Evolutionary conservation across 2,797 vertebrate genomes (phyloP).

Genomic region (Thunnus albacares): DNA sequence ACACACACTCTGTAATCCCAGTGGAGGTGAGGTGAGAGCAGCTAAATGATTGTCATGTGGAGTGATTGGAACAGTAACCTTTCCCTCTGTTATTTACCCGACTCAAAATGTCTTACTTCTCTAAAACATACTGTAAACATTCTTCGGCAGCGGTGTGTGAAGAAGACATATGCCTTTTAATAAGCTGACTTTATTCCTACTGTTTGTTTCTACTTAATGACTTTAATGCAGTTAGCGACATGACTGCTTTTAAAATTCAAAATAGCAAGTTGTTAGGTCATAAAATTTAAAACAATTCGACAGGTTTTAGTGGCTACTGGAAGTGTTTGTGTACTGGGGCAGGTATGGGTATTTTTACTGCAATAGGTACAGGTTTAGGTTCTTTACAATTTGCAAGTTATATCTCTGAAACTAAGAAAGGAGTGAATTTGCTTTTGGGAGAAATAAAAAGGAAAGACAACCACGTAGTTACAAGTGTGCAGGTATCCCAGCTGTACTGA

Average conservation of each 20-base stretch:
- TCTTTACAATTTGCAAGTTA: too few relatives aligned
- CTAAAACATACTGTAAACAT: neutral
- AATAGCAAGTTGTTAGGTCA: too few relatives aligned
- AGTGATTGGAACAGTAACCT: conserved; percentile 53
- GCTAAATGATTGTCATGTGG: conserved; percentile 57
- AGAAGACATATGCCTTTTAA: too few relatives aligned
- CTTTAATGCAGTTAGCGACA: too few relatives aligned
- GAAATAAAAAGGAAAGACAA: too few relatives aligned
- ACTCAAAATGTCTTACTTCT: conserved; percentile 14
- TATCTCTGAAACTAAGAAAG: too few relatives aligned
- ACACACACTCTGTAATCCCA: conserved; percentile 27
- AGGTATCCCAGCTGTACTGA: too few relatives aligned
- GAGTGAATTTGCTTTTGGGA: too few relatives aligned
- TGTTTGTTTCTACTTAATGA: neutral
- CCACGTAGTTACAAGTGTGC: too few relatives aligned
- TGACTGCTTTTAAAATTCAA: too few relatives aligned
- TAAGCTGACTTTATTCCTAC: neutral
- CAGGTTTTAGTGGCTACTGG: neutral
- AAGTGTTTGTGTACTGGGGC: neutral
- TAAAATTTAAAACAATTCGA: neutral
- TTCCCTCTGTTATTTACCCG: conserved; percentile 38
- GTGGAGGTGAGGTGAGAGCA: conserved; percentile 46
- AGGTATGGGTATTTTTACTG: neutral
- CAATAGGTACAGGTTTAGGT: neutral
- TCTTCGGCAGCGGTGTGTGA: neutral